Conservation (phyloP, 2,797 vertebrate species). For the Limosa lapponica region DNA sequence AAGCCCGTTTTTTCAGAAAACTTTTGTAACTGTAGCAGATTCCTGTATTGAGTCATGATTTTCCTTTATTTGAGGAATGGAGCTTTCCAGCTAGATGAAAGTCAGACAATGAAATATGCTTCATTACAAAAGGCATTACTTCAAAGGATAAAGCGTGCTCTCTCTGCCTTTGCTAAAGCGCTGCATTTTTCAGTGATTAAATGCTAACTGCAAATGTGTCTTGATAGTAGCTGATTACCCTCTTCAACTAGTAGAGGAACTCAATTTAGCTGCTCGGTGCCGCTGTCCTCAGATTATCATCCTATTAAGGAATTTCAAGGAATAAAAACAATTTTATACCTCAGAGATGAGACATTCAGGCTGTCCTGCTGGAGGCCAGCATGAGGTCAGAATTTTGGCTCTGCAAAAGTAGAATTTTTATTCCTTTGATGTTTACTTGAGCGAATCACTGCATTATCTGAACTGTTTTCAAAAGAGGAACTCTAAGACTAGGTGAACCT, state of each 20-base stretch:
- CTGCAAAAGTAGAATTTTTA: constrained; percentile 5
- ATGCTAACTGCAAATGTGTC: not conserved
- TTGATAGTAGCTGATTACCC: not conserved
- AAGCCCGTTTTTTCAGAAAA: not conserved
- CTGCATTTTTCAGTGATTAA: not conserved
- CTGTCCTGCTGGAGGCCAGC: not conserved
- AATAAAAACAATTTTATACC: constrained; percentile 24
- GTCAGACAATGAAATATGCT: not conserved
- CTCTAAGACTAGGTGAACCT: constrained; percentile 12
- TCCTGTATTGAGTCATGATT: not conserved
- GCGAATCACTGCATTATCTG: constrained; percentile 28
- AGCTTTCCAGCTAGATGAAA: not conserved
- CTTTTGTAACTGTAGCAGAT: not conserved
- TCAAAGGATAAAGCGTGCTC: not conserved
- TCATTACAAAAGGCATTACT: not conserved
- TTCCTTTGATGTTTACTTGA: constrained; percentile 39
- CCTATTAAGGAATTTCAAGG: constrained; percentile 14
- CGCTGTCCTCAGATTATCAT: not conserved
- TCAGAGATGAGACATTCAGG: not conserved
- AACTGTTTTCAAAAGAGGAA: not conserved
- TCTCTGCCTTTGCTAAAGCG: not conserved
- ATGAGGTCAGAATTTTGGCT: constrained; percentile 38
- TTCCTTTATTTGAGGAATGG: not conserved
- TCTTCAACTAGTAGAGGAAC: not conserved
- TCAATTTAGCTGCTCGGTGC: not conserved